These are phyloP conservation scores for Drosophila bipectinata DNA, from an alignment of 1,140 invertebrate species.

Conservation along the genomic window DNA sequence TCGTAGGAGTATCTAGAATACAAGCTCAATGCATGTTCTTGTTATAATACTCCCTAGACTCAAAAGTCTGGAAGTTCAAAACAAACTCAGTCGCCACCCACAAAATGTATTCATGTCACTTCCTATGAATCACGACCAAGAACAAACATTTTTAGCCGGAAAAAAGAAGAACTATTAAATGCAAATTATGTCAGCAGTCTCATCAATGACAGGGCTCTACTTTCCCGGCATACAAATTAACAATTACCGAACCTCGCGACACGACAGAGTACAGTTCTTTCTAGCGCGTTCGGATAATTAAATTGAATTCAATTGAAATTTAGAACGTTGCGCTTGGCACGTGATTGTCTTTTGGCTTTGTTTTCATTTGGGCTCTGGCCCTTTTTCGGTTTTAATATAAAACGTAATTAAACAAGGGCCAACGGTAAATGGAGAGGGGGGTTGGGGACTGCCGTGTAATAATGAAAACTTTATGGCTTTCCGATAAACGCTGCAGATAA, in stretches of 20 bases:
- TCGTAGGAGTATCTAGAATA: constrained; percentile 9
- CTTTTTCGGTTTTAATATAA: constrained; percentile 65
- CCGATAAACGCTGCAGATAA: constrained; percentile 65
- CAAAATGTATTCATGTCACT: constrained; percentile 25
- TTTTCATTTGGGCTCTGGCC: constrained; percentile 33
- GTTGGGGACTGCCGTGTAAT: constrained; percentile 52
- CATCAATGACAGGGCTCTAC: constrained; percentile 37
- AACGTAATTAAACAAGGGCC: constrained; percentile 69
- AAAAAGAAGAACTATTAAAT: constrained; percentile 62
- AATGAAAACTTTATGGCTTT: constrained; percentile 79
- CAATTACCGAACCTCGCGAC: constrained; percentile 35
- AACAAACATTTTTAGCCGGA: constrained; percentile 14
- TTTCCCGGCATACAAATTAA: constrained; percentile 66
- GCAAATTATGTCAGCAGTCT: constrained; percentile 78
- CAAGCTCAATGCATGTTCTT: constrained; percentile 17
- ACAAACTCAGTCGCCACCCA: constrained; percentile 20
- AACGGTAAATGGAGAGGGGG: constrained; percentile 57
- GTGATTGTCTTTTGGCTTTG: constrained; percentile 53
- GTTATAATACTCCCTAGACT: constrained; percentile 16
- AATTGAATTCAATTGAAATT: constrained; percentile 82
- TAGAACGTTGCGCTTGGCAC: constrained; percentile 75
- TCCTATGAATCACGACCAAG: constrained; percentile 42
- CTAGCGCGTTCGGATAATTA: constrained; percentile 76
- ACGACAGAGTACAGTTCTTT: constrained; percentile 52
- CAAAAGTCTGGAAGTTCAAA: constrained; percentile 16